Conservation (phyloP, 1,140 invertebrate genomes). For the Ceratosolen solmsi region DNA sequence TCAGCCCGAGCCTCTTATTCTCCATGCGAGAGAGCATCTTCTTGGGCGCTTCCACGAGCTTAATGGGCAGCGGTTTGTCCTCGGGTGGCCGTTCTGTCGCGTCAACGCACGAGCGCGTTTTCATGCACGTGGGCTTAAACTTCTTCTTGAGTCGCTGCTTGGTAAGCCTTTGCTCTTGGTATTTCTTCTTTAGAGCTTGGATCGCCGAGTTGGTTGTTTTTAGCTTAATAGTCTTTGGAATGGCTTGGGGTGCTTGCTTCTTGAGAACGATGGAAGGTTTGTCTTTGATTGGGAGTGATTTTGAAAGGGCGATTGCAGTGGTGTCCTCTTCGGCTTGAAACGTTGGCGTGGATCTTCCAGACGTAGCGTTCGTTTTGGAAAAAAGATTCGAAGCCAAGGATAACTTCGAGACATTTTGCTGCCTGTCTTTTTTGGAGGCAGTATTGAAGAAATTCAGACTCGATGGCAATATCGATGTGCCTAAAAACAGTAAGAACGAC, state of each 20-base stretch:
- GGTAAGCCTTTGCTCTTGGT: slow-evolving; percentile 78
- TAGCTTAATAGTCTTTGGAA: slow-evolving; percentile 62
- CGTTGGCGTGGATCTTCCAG: background rate
- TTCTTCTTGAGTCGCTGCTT: slow-evolving; percentile 72
- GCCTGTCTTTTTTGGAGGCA: slow-evolving; percentile 67
- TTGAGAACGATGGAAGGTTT: slow-evolving; percentile 57
- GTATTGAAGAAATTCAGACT: slow-evolving; percentile 84
- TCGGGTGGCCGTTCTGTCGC: slow-evolving; percentile 49
- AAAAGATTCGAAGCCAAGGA: slow-evolving; percentile 48
- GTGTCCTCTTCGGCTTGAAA: slow-evolving; percentile 14
- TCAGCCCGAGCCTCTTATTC: slow-evolving; percentile 64
- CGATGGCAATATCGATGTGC: slow-evolving; percentile 82
- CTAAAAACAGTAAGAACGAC: slow-evolving; percentile 63
- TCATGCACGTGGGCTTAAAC: slow-evolving; percentile 66
- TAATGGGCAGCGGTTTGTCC: background rate
- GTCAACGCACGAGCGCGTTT: slow-evolving; percentile 65
- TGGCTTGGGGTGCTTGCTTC: slow-evolving; percentile 54
- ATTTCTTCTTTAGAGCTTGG: slow-evolving; percentile 78
- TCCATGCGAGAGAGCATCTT: slow-evolving; percentile 63
- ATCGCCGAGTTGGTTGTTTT: slow-evolving; percentile 72
- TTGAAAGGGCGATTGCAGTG: slow-evolving; percentile 34
- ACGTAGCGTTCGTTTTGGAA: slow-evolving; percentile 48
- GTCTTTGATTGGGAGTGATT: slow-evolving; percentile 54
- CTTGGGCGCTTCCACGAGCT: slow-evolving; percentile 52
- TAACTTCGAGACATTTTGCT: slow-evolving; percentile 40